phyloP scores from a whole-genome alignment of 2,888 invertebrate genomes.

The Lasioglossum zephyrum region DNA sequence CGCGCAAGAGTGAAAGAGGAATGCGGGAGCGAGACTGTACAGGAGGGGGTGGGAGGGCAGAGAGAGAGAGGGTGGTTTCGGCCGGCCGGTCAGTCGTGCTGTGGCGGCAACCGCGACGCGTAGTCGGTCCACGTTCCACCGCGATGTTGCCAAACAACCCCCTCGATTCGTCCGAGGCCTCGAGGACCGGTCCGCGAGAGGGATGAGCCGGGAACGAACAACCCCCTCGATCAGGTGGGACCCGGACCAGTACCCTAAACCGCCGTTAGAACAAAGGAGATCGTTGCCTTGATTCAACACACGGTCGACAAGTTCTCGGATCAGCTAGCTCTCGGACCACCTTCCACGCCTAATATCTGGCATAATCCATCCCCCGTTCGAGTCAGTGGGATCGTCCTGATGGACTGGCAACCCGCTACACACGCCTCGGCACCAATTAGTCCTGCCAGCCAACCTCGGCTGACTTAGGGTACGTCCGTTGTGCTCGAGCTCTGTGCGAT shows the following conservation, averaged over 20 bases:
- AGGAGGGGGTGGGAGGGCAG: background rate
- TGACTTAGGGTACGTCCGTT: background rate
- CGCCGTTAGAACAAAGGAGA: background rate
- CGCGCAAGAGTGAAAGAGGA: slow-evolving; percentile 33
- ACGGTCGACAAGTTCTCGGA: background rate
- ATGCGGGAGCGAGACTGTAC: slow-evolving; percentile 31
- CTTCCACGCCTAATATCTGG: slow-evolving; percentile 43
- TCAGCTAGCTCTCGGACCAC: background rate
- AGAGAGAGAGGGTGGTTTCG: slow-evolving; percentile 71
- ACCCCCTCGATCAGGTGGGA: background rate
- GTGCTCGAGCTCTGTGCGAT: background rate
- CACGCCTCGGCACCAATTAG: background rate
- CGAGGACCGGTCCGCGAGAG: slow-evolving; percentile 41
- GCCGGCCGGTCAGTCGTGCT: slow-evolving; percentile 82
- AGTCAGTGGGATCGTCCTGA: slow-evolving; percentile 52
- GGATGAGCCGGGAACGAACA: slow-evolving; percentile 24
- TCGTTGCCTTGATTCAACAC: background rate
- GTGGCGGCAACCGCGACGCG: slow-evolving; percentile 75
- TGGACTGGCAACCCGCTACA: background rate
- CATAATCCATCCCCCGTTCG: slow-evolving; percentile 21
- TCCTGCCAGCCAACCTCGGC: background rate
- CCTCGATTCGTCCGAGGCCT: slow-evolving; percentile 47
- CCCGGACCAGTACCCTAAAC: background rate
- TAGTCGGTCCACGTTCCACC: slow-evolving; percentile 58
- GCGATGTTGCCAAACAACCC: slow-evolving; percentile 68